phyloP scores from a whole-genome alignment of 2,113 vertebrate genomes.

The Pipa parva region DNA sequence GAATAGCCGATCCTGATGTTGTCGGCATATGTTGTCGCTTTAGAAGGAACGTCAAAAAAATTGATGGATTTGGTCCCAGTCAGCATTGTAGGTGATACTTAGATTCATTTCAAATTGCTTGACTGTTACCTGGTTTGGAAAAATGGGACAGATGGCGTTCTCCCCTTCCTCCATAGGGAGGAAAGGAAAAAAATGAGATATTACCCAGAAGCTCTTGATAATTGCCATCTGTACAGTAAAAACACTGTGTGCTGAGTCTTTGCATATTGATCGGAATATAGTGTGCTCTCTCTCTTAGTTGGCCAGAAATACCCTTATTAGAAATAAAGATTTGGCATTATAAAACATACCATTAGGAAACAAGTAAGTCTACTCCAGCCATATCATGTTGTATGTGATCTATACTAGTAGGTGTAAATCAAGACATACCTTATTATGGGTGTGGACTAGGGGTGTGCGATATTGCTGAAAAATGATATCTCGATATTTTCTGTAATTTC shows the following conservation, averaged over 20 bases:
- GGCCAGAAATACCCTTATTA: too few species aligned
- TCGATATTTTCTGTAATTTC: too few species aligned
- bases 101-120: constrained; percentile 11
- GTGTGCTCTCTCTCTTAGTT: too few species aligned
- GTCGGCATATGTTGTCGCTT: not conserved
- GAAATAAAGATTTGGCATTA: too few species aligned
- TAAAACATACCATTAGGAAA: too few species aligned
- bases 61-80: not conserved
- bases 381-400: not conserved
- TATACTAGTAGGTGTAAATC: not conserved
- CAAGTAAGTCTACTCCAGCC: too few species aligned
- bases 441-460: too few species aligned
- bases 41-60: not conserved
- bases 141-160: constrained; percentile 17
- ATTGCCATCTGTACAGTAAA: constrained; percentile 11
- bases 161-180: constrained; percentile 12
- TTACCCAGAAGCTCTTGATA: not conserved
- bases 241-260: not conserved
- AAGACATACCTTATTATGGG: not conserved
- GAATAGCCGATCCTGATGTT: not conserved
- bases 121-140: not conserved
- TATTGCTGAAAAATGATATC: too few species aligned
- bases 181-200: constrained; percentile 8
- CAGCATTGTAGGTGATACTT: not conserved
- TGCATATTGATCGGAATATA: too few species aligned